Percentiles rank a stretch among this genome's conserved stretches.
Conservation (phyloP, 2,797 vertebrate species). For the Hafferia zeledoni region DNA sequence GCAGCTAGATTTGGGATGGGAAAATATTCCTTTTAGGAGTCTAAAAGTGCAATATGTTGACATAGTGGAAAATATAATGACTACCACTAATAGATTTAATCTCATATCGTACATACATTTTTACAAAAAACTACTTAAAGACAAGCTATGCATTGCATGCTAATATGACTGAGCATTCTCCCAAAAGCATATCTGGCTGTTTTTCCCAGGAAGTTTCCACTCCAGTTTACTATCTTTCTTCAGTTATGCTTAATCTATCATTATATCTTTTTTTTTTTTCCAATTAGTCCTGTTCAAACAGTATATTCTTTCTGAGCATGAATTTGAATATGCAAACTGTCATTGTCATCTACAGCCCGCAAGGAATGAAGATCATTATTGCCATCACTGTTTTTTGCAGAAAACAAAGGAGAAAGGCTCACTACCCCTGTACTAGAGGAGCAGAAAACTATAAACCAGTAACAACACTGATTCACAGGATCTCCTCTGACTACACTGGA, state of each 20-base stretch:
- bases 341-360: neutral
- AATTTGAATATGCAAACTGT: neutral
- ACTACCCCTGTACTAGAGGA: conserved; percentile 7
- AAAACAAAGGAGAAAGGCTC: conserved; percentile 30
- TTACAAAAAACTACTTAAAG: conserved; percentile 11
- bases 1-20: conserved; percentile 88
- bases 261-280: neutral
- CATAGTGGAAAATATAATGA: conserved; percentile 81
- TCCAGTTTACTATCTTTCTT: conserved; percentile 11
- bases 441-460: neutral
- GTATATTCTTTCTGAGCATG: neutral
- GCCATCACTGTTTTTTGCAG: neutral
- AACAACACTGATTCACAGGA: conserved; percentile 3
- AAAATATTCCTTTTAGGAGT: conserved; percentile 84
- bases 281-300: neutral
- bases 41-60: conserved; percentile 81
- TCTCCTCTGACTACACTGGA: neutral
- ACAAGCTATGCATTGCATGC: conserved; percentile 40
- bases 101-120: conserved; percentile 66
- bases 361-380: neutral
- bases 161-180: conserved; percentile 29
- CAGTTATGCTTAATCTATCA: neutral
- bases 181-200: neutral
- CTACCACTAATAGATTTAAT: conserved; percentile 72
- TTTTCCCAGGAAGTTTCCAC: neutral